phyloP scores from a whole-genome alignment of 2,888 invertebrate genomes.

The Acronicta alni region DNA sequence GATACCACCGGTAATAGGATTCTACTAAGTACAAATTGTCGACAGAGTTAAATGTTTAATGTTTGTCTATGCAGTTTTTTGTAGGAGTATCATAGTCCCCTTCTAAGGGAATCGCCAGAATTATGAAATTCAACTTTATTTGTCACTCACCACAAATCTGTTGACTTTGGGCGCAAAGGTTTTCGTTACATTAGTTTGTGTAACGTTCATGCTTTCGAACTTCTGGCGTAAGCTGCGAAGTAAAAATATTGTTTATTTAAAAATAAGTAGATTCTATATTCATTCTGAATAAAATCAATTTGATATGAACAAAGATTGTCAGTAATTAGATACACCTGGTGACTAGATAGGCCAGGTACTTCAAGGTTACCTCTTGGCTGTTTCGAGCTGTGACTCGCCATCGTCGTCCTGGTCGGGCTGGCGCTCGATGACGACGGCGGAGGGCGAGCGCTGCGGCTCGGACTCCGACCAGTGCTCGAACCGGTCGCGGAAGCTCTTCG shows the following conservation, averaged over 20 bases:
- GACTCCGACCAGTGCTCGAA: conserved; percentile 95
- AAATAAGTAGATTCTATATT: no score
- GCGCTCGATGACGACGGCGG: conserved; percentile 74
- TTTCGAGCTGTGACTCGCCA: conserved; percentile 94
- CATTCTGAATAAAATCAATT: no score
- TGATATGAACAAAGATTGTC: no score
- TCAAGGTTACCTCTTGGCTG: conserved; percentile 91
- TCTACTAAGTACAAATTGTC: no score
- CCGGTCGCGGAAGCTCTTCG: conserved; percentile 95
- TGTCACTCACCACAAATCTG: conserved; percentile 95
- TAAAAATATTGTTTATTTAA: background rate
- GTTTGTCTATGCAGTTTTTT: no score
- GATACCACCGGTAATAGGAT: no score
- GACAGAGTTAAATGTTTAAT: no score
- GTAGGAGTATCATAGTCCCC: no score
- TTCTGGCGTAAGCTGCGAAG: conserved; percentile 93
- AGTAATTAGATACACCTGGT: no score
- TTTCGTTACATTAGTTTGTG: conserved; percentile 80
- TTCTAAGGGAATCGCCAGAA: no score
- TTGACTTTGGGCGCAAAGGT: conserved; percentile 92
- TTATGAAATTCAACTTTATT: no score
- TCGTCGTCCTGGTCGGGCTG: conserved; percentile 84
- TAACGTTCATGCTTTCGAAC: conserved; percentile 95
- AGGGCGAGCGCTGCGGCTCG: conserved; percentile 87
- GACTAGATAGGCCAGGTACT: no score